Evolutionary conservation across 2,888 invertebrate species (phyloP), one percentile per base, ranked within the genome.

Genomic region (Andricus quercusramuli): DNA sequence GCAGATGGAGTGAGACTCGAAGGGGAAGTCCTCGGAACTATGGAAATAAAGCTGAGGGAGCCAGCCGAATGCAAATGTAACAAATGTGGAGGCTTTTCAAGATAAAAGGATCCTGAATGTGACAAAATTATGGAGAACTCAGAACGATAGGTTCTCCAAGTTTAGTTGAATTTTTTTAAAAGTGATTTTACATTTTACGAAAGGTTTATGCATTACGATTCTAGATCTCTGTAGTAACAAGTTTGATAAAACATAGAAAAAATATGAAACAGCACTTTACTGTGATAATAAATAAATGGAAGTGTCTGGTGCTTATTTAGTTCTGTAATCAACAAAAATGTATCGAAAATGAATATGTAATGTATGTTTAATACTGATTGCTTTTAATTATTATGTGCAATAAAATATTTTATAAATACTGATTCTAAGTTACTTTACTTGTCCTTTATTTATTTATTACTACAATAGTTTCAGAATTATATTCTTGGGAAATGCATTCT

Each of bases 51-150:
- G 87, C 94, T 98, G 80, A 94, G 96, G 82, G 98, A 98, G 92
- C 98, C 98, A 0, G 96, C 96, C 51, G 97, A 98, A 88, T 98
- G 98, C 93, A 96, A 96, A 93, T 98, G 98, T 92, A 97, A 95
- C 93, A 97, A 97, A 93, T 98, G 98, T 91, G 97, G 97, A 82
- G 97, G 97, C 90, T 96, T 95, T 90, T 96, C 96, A 80, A 93
- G 83, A 82, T 83, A 82, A 82, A 82, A 74, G 44, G 20, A 64
- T 56, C 37, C 17, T 32, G 25, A 51, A 68, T 59, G 59, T 68
- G 41, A 68, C 25, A 29, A 59, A 78, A 32, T 32, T 32, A 47
- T 67, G 56, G 37, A 17, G 22, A 15, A 44, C 47, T 37, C 25
- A 51, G 22, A 17, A 20, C 15, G 59, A n/a, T 37, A 44, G 41